phyloP scores from a whole-genome alignment of 1,140 invertebrate genomes.

The Coptotermes formosanus region DNA sequence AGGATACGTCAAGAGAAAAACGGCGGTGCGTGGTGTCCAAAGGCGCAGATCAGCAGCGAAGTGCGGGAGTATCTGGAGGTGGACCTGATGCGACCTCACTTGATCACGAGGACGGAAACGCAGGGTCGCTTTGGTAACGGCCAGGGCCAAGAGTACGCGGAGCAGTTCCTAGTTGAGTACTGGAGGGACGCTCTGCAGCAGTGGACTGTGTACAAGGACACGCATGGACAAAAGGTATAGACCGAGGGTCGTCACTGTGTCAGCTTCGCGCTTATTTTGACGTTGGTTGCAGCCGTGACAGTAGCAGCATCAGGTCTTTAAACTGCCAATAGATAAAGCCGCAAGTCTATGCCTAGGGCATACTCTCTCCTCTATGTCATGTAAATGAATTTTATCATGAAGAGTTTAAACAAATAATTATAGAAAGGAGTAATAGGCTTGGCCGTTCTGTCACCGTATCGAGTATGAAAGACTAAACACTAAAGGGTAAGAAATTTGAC shows the following conservation, averaged over 20 bases:
- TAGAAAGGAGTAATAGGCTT: no score
- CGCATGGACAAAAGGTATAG: conserved; percentile 69
- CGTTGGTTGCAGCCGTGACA: no score
- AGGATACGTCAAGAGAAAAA: conserved; percentile 84
- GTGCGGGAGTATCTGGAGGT: conserved; percentile 86
- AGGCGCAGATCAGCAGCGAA: conserved; percentile 68
- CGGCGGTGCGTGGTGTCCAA: conserved; percentile 93
- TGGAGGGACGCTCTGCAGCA: conserved; percentile 65
- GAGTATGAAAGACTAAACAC: no score
- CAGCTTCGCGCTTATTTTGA: not conserved
- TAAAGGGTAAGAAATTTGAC: no score
- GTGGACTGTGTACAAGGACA: conserved; percentile 79
- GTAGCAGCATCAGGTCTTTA: no score
- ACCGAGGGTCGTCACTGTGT: not conserved
- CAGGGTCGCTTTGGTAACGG: conserved; percentile 93
- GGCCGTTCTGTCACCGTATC: no score
- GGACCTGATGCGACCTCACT: conserved; percentile 71
- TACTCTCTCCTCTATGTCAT: no score
- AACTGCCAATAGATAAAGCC: no score
- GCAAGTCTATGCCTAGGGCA: no score
- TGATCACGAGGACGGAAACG: conserved; percentile 84
- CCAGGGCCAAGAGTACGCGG: conserved; percentile 86
- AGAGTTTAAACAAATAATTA: no score
- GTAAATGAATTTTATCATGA: no score
- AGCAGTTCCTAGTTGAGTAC: conserved; percentile 83